Evolutionary conservation across 2,797 vertebrate genomes (phyloP), one percentile per base, ranked within the genome.

Genomic region (Artibeus lituratus): DNA sequence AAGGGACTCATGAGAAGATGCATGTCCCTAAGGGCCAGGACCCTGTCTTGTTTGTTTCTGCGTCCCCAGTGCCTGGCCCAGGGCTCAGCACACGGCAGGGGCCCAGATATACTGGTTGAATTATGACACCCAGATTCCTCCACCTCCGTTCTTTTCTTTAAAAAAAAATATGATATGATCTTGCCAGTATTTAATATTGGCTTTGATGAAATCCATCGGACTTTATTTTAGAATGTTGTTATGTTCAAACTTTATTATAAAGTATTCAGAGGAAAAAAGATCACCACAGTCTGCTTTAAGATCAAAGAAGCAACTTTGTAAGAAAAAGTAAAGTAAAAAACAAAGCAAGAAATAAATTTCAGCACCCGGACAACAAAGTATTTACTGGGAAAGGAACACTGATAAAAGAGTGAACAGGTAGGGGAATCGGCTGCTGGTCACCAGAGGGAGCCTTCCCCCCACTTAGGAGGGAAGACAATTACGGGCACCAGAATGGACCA

Each of bases 191-290:
- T 92, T 94, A 88, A 80, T 44, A 81, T 6, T 65, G 51, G 37
- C 67, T 74, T 69, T 55, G 78, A 94, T 76, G 86, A 92, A 97
- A 91, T 39, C 53, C 22, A n/a, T 37, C 57, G 78, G 65, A 70
- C 35, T 95, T 94, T 81, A 73, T 95, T 88, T 85, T 65, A 84
- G 22, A 72, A 72, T 69, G 35, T 94, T 8, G 1, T 80, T 96
- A 55, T 70, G 82, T 94, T 82, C 92, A 81, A 74, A 62, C 29
- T 88, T 76, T 87, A 84, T 87, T 94, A 69, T 37, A 32, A 91
- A 95, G 39, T 47, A 85, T 39, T 59, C 82, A 84, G 74, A 70
- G 32, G 44, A 47, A 29, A 83, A 95, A 97, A 77, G 35, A 96
- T 85, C 51, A 91, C 55, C 22, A 24, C 7, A 77, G 49, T 70